These are phyloP conservation scores for Leucopternis melanops DNA, from an alignment of 2,113 vertebrate genomes.

Conservation along the genomic window DNA sequence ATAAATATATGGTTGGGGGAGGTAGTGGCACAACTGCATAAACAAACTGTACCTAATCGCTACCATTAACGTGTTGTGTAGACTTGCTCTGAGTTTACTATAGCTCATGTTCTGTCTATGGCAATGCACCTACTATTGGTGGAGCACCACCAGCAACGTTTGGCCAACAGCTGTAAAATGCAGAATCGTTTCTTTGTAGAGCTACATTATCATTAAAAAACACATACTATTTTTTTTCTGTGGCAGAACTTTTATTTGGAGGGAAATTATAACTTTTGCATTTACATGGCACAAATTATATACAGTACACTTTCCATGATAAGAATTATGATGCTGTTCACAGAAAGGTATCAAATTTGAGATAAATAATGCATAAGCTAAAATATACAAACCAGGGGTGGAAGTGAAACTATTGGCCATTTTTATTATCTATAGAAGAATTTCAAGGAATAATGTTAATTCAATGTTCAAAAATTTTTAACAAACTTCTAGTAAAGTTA, in stretches of 20 bases:
- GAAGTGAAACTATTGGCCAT: constrained; percentile 25
- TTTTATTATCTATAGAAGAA: constrained; percentile 65
- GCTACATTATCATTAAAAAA: neutral
- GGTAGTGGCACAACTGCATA: neutral
- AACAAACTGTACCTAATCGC: neutral
- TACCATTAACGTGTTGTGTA: neutral
- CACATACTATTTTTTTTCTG: neutral
- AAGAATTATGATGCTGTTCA: constrained; percentile 55
- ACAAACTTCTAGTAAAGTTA: constrained; percentile 81
- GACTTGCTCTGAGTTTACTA: neutral
- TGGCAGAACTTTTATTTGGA: constrained; percentile 75
- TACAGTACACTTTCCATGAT: constrained; percentile 69
- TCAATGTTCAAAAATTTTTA: constrained; percentile 79
- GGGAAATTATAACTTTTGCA: constrained; percentile 67
- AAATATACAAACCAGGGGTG: constrained; percentile 50
- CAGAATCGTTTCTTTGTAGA: neutral
- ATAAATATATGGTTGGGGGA: neutral
- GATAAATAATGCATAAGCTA: constrained; percentile 53
- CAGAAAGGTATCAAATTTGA: constrained; percentile 60
- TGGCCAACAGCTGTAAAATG: neutral
- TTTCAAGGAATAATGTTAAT: constrained; percentile 76
- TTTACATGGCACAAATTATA: constrained; percentile 72
- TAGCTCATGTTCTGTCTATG: neutral
- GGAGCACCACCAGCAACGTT: neutral
- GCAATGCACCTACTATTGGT: neutral